Conservation (phyloP, 2,113 vertebrate genomes). For the Syrmaticus mikado region DNA sequence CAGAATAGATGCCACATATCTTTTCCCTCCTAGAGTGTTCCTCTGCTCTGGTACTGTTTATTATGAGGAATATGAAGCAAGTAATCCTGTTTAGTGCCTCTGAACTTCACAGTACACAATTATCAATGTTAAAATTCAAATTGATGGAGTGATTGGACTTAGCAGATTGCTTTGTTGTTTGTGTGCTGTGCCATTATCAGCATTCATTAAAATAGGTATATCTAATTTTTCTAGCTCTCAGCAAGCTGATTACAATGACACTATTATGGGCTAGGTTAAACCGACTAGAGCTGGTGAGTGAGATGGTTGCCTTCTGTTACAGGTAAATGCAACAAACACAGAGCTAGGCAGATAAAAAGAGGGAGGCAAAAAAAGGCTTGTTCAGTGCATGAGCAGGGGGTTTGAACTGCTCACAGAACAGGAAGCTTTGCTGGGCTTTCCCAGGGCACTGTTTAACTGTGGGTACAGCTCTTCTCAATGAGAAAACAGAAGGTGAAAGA, state of each 20-base stretch:
- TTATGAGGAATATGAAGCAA: neutral
- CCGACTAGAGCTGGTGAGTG: conserved; percentile 33
- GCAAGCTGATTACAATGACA: conserved; percentile 37
- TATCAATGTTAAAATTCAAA: conserved; percentile 37
- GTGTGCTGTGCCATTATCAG: conserved; percentile 49
- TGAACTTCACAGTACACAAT: conserved; percentile 10
- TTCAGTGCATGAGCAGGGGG: neutral
- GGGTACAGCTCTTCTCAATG: neutral
- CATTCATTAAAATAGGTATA: conserved; percentile 55
- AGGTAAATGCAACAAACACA: neutral
- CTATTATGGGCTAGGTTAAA: conserved; percentile 49
- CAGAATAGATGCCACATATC: neutral
- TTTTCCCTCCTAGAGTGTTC: neutral
- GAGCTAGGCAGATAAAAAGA: neutral
- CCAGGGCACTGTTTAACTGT: neutral
- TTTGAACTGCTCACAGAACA: neutral
- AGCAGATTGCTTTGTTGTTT: conserved; percentile 53
- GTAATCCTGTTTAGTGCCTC: neutral
- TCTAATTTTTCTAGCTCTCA: conserved; percentile 66
- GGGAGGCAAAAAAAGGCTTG: neutral
- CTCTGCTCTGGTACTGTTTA: neutral
- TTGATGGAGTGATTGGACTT: neutral
- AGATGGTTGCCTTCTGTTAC: conserved; percentile 38
- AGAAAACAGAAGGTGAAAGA: neutral
- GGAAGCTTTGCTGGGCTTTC: conserved; percentile 21